Evolutionary conservation across 2,113 vertebrate species (phyloP).

Genomic region (Aldabrachelys gigantea): DNA sequence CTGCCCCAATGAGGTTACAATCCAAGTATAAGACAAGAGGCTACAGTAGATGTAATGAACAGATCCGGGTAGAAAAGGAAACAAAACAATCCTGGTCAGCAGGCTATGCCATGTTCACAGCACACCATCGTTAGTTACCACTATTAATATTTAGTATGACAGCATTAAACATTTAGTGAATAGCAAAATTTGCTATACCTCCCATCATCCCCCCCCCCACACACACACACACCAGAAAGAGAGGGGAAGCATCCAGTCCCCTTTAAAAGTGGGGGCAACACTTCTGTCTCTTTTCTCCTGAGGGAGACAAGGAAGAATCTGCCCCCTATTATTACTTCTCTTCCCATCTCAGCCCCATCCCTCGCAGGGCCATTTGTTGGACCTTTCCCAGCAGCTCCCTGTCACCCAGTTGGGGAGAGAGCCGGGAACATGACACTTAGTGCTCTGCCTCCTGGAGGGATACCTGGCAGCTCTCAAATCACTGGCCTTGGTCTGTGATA

Average conservation of each 20-base stretch:
- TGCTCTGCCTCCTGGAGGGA: not conserved
- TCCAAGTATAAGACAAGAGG: not conserved
- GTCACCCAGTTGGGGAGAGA: not conserved
- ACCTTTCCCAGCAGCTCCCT: not conserved
- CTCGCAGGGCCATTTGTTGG: not conserved
- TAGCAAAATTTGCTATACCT: not conserved
- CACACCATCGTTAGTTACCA: not conserved
- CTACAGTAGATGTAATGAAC: not conserved
- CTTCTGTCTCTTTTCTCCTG: not conserved
- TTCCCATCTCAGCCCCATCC: not conserved
- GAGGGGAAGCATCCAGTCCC: not conserved
- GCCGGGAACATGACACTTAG: not conserved
- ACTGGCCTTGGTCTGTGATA: not conserved
- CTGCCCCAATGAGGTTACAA: not conserved
- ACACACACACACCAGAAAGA: not conserved
- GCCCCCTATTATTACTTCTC: not conserved
- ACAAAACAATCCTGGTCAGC: not conserved
- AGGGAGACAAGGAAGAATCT: not conserved
- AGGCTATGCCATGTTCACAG: not conserved
- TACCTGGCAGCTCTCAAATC: not conserved
- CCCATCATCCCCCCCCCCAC: not conserved
- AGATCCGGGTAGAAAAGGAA: not conserved
- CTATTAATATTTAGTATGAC: not conserved
- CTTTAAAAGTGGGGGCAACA: accelerated
- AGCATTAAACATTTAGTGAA: not conserved